These are phyloP conservation scores for Cyphomyrus plagiostoma DNA, from an alignment of 2,113 vertebrate species.

Conservation along the genomic window DNA sequence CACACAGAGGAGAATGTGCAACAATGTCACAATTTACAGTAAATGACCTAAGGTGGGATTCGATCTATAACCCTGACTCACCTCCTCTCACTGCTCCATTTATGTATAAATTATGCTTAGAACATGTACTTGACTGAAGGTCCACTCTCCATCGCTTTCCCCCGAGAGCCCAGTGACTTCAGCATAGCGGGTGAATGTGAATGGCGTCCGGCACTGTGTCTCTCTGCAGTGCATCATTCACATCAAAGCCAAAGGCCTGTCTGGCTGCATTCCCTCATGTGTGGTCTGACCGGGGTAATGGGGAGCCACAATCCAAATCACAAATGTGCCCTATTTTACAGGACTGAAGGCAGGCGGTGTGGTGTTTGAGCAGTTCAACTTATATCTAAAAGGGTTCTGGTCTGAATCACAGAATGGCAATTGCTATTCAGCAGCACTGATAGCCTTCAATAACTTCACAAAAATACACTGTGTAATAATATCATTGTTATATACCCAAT, in stretches of 20 bases:
- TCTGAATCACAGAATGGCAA: background rate
- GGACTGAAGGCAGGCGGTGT: background rate
- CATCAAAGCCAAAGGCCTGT: background rate
- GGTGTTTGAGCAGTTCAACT: background rate
- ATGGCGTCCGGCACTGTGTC: background rate
- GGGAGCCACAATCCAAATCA: background rate
- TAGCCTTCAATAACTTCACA: background rate
- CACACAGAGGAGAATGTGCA: background rate
- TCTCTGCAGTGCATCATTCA: background rate
- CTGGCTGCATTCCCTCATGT: background rate
- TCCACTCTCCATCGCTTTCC: background rate
- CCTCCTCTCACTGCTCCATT: background rate
- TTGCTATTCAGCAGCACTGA: background rate
- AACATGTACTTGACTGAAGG: background rate
- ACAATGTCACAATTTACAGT: background rate
- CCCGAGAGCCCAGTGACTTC: background rate
- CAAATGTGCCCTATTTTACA: background rate
- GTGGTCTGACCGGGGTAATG: background rate
- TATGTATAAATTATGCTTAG: background rate
- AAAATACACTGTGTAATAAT: background rate
- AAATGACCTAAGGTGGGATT: background rate
- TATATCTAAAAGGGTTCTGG: background rate
- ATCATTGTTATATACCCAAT: background rate
- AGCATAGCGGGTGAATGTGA: background rate
- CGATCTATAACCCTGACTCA: background rate